These are phyloP conservation scores for Hypsopygia costalis DNA, from an alignment of 2,888 invertebrate species.

Conservation along the genomic window DNA sequence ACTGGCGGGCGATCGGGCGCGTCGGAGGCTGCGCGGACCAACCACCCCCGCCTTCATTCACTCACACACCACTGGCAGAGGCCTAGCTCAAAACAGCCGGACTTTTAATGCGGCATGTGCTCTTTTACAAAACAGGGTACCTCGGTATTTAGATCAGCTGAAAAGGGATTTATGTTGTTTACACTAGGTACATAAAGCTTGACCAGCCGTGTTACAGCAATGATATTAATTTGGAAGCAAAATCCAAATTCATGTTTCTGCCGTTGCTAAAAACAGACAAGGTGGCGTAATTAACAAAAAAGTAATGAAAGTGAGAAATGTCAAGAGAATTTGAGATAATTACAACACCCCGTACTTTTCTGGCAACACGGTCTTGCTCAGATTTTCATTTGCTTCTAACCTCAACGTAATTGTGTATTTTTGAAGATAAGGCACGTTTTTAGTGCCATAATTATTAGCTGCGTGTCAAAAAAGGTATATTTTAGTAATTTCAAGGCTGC, in stretches of 20 bases:
- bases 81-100: conserved; percentile 67
- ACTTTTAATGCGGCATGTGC: conserved; percentile 72
- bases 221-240: too few relatives aligned
- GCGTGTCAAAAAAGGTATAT: conserved; percentile 10
- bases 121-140: conserved; percentile 54
- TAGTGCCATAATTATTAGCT: conserved; percentile 24
- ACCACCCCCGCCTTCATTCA: conserved; percentile 74
- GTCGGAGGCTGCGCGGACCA: conserved; percentile 71
- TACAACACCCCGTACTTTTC: conserved; percentile 5
- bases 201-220: too few relatives aligned
- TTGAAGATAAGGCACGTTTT: conserved; percentile 21
- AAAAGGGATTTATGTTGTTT: conserved; percentile 38
- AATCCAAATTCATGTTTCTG: background rate
- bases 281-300: conserved; percentile 7
- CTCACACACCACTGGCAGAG: conserved; percentile 49
- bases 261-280: background rate
- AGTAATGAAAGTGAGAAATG: conserved; percentile 9
- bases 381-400: conserved; percentile 20
- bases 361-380: background rate
- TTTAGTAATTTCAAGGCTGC: too few relatives aligned
- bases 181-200: conserved; percentile 11
- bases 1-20: conserved; percentile 59
- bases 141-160: conserved; percentile 43
- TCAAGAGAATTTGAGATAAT: conserved; percentile 7
- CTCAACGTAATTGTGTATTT: conserved; percentile 37